Evolutionary conservation across 2,888 invertebrate species (phyloP), one percentile per base, ranked within the genome.

Genomic region (Hypomecis punctinalis): DNA sequence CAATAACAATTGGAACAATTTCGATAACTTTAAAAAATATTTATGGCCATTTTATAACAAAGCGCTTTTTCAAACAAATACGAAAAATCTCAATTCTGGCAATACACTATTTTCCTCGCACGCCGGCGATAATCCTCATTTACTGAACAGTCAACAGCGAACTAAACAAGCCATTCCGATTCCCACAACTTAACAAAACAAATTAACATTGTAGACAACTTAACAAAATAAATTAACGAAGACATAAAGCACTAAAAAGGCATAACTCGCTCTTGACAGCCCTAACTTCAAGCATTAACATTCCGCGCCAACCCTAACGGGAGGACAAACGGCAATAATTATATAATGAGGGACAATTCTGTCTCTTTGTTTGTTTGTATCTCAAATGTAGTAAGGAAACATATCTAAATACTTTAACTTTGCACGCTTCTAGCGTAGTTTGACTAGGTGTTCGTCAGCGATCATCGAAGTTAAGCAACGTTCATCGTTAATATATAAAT

Each of bases 251-350:
- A 68, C 66, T 69, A 63, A 71, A 71, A 69, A 66, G 64, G 64
- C 43, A 66, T 70, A 70, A 71, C 63, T 71, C 61, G 66, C 57
- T 42, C 43, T 65, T 58, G 65, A 60, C 70, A 71, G 39, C 69
- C 67, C 64, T 71, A 70, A 69, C 71, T 67, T 51, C 11, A 35
- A 8, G 45, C 72, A 66, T 74, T 74, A 74, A 74, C 69, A 72
- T 72, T 69, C 72, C 69, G 42, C 46, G 49, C 43, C 71, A 60
- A 71, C 72, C 72, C 68, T 71, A 72, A 73, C 72, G 66, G 63
- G 67, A 51, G 70, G 69, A 68, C 75, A 71, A 70, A 71, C 70
- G 69, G 63, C 47, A 47, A 37, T 47, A 0, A 47, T 56, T 37
- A 39, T 54, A 47, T 11, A 56, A 47, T 33, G 0, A 2, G n/a